Evolutionary conservation across 2,888 invertebrate species (phyloP), one percentile per base, ranked within the genome.

Genomic region (Corythucha ciliata): DNA sequence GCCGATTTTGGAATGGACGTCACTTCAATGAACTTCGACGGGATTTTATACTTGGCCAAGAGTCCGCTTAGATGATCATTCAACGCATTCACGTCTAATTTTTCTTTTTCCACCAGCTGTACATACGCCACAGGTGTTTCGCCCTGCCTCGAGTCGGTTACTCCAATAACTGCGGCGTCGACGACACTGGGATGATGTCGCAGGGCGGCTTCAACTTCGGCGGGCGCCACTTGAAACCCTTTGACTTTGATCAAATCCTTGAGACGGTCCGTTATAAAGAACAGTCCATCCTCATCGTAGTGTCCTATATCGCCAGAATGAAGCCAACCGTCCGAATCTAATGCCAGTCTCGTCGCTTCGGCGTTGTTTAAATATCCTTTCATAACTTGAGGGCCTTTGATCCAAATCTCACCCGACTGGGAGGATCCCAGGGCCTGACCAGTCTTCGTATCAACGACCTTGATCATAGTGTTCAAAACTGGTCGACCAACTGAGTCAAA

Each of bases 161-260:
- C 71, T 1, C 86, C 88, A 8, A 87, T 78, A 0, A 88, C 87
- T n/a, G 83, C 90, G 20, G 77, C 82, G 64, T 91, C 89, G 46
- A 76, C 74, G 42, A 91, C 77, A 48, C 75, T 75, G 1, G 76
- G 71, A 70, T 85, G 79, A 27, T 77, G 77, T 47, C 88, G 69
- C 29, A 92, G 67, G 44, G 91, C 62, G n/a, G 80, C 80, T 68
- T 93, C 92, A 33, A 93, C 68, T 70, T 92, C 91, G 1, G 90
- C 89, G 2, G 91, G 91, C 0, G 90, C 82, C 29, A 74, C 73
- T 65, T 74, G 74, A 36, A 70, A 67, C 21, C 73, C 74, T 61
- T 74, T 73, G 48, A 72, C 72, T 65, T 75, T 75, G 57, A 75
- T 74, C 27, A 75, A 64, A 57, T 74, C 73, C 56, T 74, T 74